Evolutionary conservation across 2,797 vertebrate genomes (phyloP).

Genomic region (Amblyraja radiata): DNA sequence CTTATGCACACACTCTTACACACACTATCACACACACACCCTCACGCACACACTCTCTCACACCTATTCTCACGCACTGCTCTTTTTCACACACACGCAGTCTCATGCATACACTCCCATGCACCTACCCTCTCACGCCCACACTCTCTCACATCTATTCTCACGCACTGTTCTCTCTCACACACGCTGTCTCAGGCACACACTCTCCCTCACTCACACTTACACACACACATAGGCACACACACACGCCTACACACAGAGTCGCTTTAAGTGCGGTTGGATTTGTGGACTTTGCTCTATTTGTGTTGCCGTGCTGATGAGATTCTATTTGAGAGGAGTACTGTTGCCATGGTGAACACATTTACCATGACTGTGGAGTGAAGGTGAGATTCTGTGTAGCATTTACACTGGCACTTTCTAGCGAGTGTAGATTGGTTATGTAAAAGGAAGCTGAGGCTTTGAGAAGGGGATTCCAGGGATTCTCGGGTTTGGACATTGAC

Average conservation of each 20-base stretch:
- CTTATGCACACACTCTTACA: too few relatives aligned
- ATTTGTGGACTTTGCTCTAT: background rate
- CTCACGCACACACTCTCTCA: too few relatives aligned
- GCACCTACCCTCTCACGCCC: too few relatives aligned
- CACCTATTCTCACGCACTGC: too few relatives aligned
- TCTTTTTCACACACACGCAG: too few relatives aligned
- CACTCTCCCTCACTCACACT: too few relatives aligned
- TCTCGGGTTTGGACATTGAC: background rate
- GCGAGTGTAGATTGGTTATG: background rate
- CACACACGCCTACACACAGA: background rate
- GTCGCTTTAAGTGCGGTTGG: background rate
- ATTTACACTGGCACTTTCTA: background rate
- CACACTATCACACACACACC: too few relatives aligned
- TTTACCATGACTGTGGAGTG: background rate
- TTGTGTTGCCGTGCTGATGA: background rate
- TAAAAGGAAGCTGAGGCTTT: background rate
- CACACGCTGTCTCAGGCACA: too few relatives aligned
- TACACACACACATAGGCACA: background rate
- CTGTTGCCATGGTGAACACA: slow-evolving; percentile 22
- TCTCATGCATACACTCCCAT: too few relatives aligned
- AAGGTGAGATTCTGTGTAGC: too few relatives aligned
- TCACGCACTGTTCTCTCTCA: too few relatives aligned
- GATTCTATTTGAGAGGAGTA: background rate
- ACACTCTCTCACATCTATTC: too few relatives aligned
- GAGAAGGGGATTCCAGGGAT: background rate